Evolutionary conservation across 2,797 vertebrate species (phyloP), one percentile per base, ranked within the genome.

Genomic region (Podargus strigoides): DNA sequence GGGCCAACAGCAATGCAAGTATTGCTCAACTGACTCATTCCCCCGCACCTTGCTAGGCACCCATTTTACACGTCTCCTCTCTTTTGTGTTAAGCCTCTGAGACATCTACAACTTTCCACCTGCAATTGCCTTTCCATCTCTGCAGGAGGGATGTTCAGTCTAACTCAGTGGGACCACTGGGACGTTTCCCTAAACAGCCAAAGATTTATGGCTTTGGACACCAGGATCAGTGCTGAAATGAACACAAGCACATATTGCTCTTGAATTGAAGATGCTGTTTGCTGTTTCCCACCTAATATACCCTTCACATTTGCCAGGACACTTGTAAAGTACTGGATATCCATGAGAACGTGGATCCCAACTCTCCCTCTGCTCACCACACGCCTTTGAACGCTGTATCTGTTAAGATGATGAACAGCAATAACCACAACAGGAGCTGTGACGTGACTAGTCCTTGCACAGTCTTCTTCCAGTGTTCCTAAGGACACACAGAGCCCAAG

Each of bases 361-460:
- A 8, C 27, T 64, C 36, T 12, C 10, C 12, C 39, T 60, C 22
- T 55, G 36, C 74, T 74, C 21, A 66, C 46, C 56, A 39, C 17
- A 8, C 0, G 1, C 21, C 27, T 94, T 46, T 46, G 62, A 84
- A 50, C 0, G 2, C 37, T n/a, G 1, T 49, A 20, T 52, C 26
- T 44, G 53, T 20, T 70, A 56, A 58, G 53, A 27, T 23, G 7
- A 58, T 13, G 17, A 79, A 23, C 6, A 42, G 32, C 32, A 42
- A 50, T 6, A 64, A 64, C n/a, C 19, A 50, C 44, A 66, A 36
- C 18, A 67, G 36, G 39, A 93, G 49, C 64, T 67, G 32, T 72
- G 53, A 75, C 34, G 15, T 14, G 55, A 46, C 47, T 20, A 27
- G 26, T 39, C 19, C 63, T 89, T 49, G 10, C 28, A 41, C 36